Base-by-base conservation (phyloP, 2,797 vertebrate species). In the Pseudochromis fuscus region DNA sequence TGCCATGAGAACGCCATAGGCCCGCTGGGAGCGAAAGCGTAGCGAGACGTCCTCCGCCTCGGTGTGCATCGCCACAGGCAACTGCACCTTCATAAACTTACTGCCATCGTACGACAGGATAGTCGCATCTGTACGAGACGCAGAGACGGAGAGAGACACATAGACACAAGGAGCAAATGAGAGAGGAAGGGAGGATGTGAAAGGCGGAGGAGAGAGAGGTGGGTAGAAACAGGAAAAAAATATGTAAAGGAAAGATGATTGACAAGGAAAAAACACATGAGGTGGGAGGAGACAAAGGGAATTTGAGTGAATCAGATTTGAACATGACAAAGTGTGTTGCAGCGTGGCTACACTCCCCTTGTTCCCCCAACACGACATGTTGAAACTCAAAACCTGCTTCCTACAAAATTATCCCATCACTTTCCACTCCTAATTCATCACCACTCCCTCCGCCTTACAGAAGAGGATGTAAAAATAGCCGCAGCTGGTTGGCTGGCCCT, bases 21-120 rank as follows among this genome's bases (percentile, higher is more conserved):
- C 98, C 67, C 97, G 89, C 81, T 98, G 98, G 56, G 98, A 99
- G 64, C 97, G 94, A 90, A 99, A 99, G 70, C 97, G 93, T 71
- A 99, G 88, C 25, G 97, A 99, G 86, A 98, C 96, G 19, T 99
- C 98, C 90, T 99, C 98, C 0, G 98, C 98, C 88, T 98, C 98
- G 0, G 98, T 99, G 82, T 99, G 98, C 98, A 99, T 98, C 79
- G 96, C 97, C 87, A 99, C 94, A 0, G 98, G 98, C 82, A 99
- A 90, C 85, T 99, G 97, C 89, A 99, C 97, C 92, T 99, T 99
- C 98, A 99, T 99, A 84, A 99, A 99, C 96, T 98, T 99, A 75
- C 97, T 98, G 86, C 98, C 97, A 66, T 99, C 98, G 7, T 99
- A 99, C 79, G 97, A 99, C 84, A 99, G 92, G 91, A 99, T 96